A percentile compares a stretch with the other conserved stretches of the same genome.
These are phyloP conservation scores for Leptoteleia sp. DNA, from an alignment of 1,140 invertebrate genomes.

Conservation along the genomic window DNA sequence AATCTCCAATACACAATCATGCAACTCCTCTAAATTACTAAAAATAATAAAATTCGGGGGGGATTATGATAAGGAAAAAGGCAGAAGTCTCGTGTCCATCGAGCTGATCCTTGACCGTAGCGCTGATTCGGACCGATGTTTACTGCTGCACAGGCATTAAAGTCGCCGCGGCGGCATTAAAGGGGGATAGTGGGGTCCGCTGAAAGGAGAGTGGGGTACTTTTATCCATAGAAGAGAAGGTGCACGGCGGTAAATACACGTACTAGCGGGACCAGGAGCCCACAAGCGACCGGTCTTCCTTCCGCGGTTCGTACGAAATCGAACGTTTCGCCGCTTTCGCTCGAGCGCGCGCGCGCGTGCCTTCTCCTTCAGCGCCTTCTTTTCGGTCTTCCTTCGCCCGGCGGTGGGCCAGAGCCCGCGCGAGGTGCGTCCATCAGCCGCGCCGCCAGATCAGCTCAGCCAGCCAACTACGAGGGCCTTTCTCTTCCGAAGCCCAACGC, in stretches of 20 bases:
- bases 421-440: slow-evolving; percentile 28
- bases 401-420: slow-evolving; percentile 12
- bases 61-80: too few species aligned
- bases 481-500: slow-evolving; percentile 42
- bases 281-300: slow-evolving; percentile 68
- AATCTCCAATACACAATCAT: too few species aligned
- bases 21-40: too few species aligned
- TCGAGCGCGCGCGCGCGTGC: not conserved
- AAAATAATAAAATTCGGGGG: too few species aligned
- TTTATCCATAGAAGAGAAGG: slow-evolving; percentile 59
- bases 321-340: slow-evolving; percentile 43
- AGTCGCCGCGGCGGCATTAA: not conserved
- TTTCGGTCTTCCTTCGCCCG: slow-evolving; percentile 8
- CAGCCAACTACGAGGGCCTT: slow-evolving; percentile 38
- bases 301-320: slow-evolving; percentile 43
- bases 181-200: slow-evolving; percentile 42
- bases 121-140: too few species aligned
- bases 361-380: slow-evolving; percentile 19
- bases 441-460: not conserved
- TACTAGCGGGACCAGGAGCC: slow-evolving; percentile 31
- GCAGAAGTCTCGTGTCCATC: too few species aligned
- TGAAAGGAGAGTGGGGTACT: slow-evolving; percentile 57
- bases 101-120: too few species aligned
- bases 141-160: too few species aligned
- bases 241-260: slow-evolving; percentile 60